Evolutionary conservation across 2,888 invertebrate species (phyloP), one percentile per base, ranked within the genome.

Genomic region (Dioctria linearis): DNA sequence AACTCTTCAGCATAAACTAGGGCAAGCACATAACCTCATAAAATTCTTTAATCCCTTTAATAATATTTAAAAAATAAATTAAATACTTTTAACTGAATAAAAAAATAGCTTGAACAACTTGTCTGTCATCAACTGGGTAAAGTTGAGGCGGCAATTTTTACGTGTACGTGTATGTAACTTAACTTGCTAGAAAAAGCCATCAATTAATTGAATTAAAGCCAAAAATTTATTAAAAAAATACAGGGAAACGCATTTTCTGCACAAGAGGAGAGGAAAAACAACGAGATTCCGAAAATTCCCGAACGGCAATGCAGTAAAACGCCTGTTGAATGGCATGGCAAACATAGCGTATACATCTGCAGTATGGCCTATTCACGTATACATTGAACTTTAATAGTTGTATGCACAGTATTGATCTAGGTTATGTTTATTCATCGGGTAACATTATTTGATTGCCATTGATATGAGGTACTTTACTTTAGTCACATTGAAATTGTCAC

Each of bases 281-380:
- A 25, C 25, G 25, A 25, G 25, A 42, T 40, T 42, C 66, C 81
- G 80, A 76, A 73, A 82, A 73, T 46, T 51, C 54, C 81, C 81
- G 71, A 73, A 80, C 84, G 80, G 83, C 83, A 84, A 83, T 84
- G 84, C 84, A 84, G 83, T 84, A 83, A 84, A 84, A 83, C 76
- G 84, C 84, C 83, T 84, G 84, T 84, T 84, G 84, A 84, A 83
- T 82, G 46, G 49, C 42, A 83, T 82, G 46, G 49, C 42, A 49
- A 67, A 66, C 66, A 66, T 2, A 25, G 25, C 25, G 42, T 57
- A 79, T 37, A 79, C 57, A 67, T 40, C 51, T 57, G 46, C 67
- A 54, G 5, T 66, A 25, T 25, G 51, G 66, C 51, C 43, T 63
- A 81, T 80, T 82, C 82, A 82, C 67, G 69, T 57, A 78, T 25